A percentile compares a stretch with the other conserved stretches of the same genome.
These are phyloP conservation scores for Notoglanidium macrostoma DNA, from an alignment of 2,797 vertebrate species.

Conservation along the genomic window DNA sequence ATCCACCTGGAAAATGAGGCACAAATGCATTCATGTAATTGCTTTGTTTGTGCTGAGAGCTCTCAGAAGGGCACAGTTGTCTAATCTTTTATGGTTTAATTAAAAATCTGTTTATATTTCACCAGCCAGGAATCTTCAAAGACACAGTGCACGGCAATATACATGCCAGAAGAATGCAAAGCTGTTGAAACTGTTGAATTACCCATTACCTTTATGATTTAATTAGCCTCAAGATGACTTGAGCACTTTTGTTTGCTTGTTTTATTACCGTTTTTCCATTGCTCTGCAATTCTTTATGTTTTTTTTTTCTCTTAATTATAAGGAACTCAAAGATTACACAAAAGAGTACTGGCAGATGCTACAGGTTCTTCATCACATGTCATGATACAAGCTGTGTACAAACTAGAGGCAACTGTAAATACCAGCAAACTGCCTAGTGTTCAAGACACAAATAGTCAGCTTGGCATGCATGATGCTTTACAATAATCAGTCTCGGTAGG, in stretches of 20 bases:
- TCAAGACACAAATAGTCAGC: neutral
- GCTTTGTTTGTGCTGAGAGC: slow-evolving; percentile 20
- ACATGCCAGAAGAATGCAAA: slow-evolving; percentile 9
- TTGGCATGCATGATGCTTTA: neutral
- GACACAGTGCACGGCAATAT: slow-evolving; percentile 2
- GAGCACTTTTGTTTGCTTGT: neutral
- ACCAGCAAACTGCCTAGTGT: neutral
- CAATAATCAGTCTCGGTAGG: neutral
- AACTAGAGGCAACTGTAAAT: neutral
- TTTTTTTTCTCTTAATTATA: slow-evolving; percentile 5
- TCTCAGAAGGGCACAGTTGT: slow-evolving; percentile 13
- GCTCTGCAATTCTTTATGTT: neutral
- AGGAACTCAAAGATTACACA: neutral
- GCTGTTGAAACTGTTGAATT: slow-evolving; percentile 4
- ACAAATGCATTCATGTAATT: slow-evolving; percentile 16
- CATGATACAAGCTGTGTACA: neutral
- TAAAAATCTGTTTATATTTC: slow-evolving; percentile 43
- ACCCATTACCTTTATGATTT: slow-evolving; percentile 15
- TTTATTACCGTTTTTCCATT: neutral
- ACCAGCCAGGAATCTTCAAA: slow-evolving; percentile 35
- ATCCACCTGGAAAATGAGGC: slow-evolving; percentile 6
- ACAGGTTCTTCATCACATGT: neutral
- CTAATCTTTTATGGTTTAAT: slow-evolving; percentile 37
- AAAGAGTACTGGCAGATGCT: neutral
- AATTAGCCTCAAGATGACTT: slow-evolving; percentile 25